A percentile compares a stretch with the other conserved stretches of the same genome.
These are phyloP conservation scores for Hippocampus kuda DNA, from an alignment of 2,797 vertebrate genomes.

Conservation along the genomic window DNA sequence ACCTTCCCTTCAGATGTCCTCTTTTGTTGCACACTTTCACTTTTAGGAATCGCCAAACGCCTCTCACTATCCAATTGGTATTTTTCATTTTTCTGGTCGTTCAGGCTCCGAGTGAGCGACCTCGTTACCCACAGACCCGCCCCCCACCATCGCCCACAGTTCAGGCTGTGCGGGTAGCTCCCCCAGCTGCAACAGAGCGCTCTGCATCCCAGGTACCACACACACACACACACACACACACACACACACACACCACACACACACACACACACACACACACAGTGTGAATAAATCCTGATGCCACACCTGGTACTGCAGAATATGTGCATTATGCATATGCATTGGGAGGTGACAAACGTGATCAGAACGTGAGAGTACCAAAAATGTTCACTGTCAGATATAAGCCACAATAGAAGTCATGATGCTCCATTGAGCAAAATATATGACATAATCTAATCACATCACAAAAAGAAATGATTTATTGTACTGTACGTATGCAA, in stretches of 20 bases:
- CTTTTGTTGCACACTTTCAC: too few species aligned
- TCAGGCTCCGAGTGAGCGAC: constrained; percentile 41
- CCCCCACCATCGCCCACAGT: constrained; percentile 34
- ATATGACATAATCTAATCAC: not conserved
- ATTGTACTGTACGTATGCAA: not conserved
- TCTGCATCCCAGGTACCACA: constrained; percentile 41
- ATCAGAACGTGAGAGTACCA: not conserved
- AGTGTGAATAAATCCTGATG: not conserved
- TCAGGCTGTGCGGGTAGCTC: constrained; percentile 11
- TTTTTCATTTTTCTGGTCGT: not conserved
- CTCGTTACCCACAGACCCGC: constrained; percentile 52
- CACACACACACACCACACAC: not conserved
- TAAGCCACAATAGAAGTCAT: not conserved
- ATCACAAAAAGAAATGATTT: not conserved
- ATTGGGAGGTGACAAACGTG: not conserved
- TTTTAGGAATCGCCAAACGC: not conserved
- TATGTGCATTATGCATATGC: too few species aligned
- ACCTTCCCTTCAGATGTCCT: too few species aligned
- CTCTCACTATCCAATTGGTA: not conserved
- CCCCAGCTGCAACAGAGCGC: constrained; percentile 19
- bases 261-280: not conserved
- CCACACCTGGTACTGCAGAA: not conserved
- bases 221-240: not conserved
- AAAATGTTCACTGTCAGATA: not conserved
- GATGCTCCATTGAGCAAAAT: not conserved